Conservation (phyloP, 1,140 invertebrate species). For the Drosophila bipectinata region DNA sequence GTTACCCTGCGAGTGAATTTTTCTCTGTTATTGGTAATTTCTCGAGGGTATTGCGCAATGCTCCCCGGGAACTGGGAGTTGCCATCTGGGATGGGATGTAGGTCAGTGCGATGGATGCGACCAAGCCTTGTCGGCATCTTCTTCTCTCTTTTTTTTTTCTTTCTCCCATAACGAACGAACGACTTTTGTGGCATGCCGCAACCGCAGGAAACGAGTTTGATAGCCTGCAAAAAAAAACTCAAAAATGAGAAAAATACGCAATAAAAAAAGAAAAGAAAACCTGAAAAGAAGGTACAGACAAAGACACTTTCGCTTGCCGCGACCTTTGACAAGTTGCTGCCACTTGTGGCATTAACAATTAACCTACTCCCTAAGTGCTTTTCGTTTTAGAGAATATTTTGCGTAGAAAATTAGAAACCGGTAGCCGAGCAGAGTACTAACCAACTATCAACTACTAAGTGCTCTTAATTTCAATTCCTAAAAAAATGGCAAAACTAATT, state of each 20-base stretch:
- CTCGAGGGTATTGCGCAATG: constrained; percentile 40
- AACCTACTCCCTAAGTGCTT: not conserved
- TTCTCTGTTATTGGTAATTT: constrained; percentile 28
- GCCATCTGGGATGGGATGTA: constrained; percentile 46
- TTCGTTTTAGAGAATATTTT: not conserved
- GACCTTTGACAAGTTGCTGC: constrained; percentile 73
- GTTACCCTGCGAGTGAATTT: constrained; percentile 34
- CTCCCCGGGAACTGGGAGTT: constrained; percentile 39
- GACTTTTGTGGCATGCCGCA: constrained; percentile 65
- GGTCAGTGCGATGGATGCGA: constrained; percentile 53
- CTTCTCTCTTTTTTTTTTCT: constrained; percentile 30
- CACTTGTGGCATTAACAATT: constrained; percentile 39
- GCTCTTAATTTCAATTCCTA: not conserved
- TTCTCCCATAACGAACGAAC: constrained; percentile 7
- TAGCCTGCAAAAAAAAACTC: constrained; percentile 20
- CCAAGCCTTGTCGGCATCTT: constrained; percentile 34
- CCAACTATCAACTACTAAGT: not conserved
- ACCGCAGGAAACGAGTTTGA: constrained; percentile 65
- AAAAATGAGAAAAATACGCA: constrained; percentile 4
- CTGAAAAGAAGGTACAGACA: constrained; percentile 36
- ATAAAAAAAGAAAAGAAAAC: constrained; percentile 29
- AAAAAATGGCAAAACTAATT: not conserved
- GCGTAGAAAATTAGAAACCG: constrained; percentile 1
- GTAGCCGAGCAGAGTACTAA: not conserved
- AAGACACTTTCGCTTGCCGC: constrained; percentile 70